Evolutionary conservation across 2,888 invertebrate genomes (phyloP), one percentile per base, ranked within the genome.

Genomic region (Xylota segnis): DNA sequence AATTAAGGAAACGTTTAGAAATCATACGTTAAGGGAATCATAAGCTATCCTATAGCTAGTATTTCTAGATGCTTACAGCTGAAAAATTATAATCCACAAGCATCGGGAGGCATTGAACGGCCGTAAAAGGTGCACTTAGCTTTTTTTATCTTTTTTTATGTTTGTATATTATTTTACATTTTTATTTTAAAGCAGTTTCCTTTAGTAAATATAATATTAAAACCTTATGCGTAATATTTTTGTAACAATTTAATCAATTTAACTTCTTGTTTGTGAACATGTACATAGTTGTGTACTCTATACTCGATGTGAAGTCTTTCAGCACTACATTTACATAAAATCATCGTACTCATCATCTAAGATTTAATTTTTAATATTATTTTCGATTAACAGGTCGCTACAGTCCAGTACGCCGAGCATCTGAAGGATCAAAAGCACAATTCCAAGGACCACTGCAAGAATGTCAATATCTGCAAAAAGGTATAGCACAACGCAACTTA

Each of bases 341-440:
- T 12, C n/a, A 50, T 23, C 23, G 3, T 3, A 3, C 23, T 23
- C 23, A 2, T 23, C 23, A 23, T 23, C 16, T 54, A 16, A 68
- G 6, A 18, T 1, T 9, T 23, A 2, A 23, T 9, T 54, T 81
- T 83, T 18, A 14, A 40, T 27, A 43, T 29, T 1, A 23, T 56
- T 78, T 65, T 37, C 34, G 5, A 34, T 70, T 12, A 68, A 88
- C 88, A 92, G 92, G 92, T 89, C 92, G 98, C 18, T 98, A 97
- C 91, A 98, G 98, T 87, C 98, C 98, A 0, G 98, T 98, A 12
- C 94, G 98, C 0, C 94, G 98, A 87, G 97, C 98, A 7, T 96
- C 96, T 83, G 98, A 98, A 86, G 92, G 93, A 52, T 93, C 93
- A 10, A 93, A 92, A 87, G 93, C 92, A 68, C 94, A 92, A 90